Percentiles rank a stretch among this genome's conserved stretches.
Evolutionary conservation across 2,113 vertebrate genomes (phyloP).

Genomic region (Indicator maculatus): DNA sequence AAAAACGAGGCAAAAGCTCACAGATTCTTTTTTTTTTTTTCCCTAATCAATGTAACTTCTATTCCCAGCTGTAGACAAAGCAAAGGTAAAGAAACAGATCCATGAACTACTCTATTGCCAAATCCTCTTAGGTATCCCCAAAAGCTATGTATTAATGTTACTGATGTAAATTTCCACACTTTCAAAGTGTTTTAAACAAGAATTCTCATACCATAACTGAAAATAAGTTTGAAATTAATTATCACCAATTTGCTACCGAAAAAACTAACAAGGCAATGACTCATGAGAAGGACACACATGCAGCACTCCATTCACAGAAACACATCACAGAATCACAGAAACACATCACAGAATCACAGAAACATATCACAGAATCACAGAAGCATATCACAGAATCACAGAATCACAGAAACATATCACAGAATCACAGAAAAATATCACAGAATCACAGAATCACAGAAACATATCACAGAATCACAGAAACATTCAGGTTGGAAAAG

Average conservation of each 20-base stretch:
- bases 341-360: not conserved
- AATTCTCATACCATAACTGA: not conserved
- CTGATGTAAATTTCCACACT: not conserved
- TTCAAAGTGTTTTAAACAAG: not conserved
- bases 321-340: not conserved
- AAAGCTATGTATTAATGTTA: not conserved
- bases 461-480: not conserved
- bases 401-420: not conserved
- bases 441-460: not conserved
- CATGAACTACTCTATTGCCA: not conserved
- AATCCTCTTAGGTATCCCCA: not conserved
- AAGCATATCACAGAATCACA: too few relatives aligned
- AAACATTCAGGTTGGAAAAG: too few relatives aligned
- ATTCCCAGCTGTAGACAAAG: conserved; percentile 22
- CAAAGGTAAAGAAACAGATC: not conserved
- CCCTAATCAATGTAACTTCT: conserved; percentile 39
- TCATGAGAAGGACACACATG: not conserved
- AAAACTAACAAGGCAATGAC: not conserved
- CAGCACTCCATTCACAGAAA: not conserved
- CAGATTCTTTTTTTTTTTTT: conserved; percentile 7
- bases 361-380: too few relatives aligned
- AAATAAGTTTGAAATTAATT: not conserved
- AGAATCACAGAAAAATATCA: not conserved
- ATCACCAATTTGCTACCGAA: not conserved
- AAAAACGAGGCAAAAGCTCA: conserved; percentile 62